Base-by-base conservation (phyloP, 2,888 invertebrate genomes). In the Lumbricus terrestris region DNA sequence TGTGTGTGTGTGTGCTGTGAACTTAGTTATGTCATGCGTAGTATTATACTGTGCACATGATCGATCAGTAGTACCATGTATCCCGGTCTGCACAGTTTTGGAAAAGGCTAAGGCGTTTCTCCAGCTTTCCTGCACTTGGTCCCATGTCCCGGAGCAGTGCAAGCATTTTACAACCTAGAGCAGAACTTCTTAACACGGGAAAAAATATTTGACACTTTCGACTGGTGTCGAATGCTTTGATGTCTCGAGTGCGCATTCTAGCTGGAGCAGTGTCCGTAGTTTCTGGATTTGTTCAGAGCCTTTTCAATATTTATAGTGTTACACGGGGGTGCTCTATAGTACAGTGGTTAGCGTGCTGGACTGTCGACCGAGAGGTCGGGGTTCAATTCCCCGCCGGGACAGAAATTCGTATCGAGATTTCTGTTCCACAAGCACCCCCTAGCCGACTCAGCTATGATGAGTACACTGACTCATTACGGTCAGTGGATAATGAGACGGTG, bases 121-220 rank as follows among this genome's bases (percentile, higher is more conserved):
- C 8, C n/a, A n/a, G n/a, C 69, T n/a, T 69, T 69, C 69, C n/a
- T 69, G 0, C 69, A 69, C 69, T 69, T 69, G 29, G 29, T 69
- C 13, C n/a, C 29, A 6, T n/a, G 69, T 69, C 69, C n/a, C n/a
- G 69, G 69, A 69, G 69, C n/a, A n/a, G 13, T 69, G 69, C 69
- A n/a, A 69, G 8, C 11, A n/a, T 69, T 69, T 69, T 69, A 69
- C n/a, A 69, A 69, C n/a, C 69, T n/a, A 69, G 69, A 69, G 69
- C 69, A n/a, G 69, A n/a, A n/a, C n/a, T 69, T 69, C 69, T 69
- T 69, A 69, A 69, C 69, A n/a, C 29, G 8, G 69, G n/a, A 69
- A 69, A 69, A 69, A 69, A 69, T 69, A 69, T 69, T 69, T 69
- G 69, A 69, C 69, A n/a, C 69, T 69, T 69, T 69, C 69, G 69